Evolutionary conservation across 1,140 invertebrate genomes (phyloP).

Genomic region (Drosophila pallidifrons): DNA sequence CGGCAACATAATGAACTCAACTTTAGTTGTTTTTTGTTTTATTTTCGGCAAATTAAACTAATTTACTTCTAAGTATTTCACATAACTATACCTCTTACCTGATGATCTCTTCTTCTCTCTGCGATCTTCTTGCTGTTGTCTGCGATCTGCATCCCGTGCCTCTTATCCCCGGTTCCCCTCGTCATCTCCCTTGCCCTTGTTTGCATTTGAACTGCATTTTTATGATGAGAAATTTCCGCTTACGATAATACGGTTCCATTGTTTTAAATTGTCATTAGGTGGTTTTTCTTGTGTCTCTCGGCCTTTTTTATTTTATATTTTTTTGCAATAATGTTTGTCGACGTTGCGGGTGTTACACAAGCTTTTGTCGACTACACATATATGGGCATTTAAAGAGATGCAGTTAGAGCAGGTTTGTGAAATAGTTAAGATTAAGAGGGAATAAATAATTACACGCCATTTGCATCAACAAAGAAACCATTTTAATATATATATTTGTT

Average conservation of each 20-base stretch:
- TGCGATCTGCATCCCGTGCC: constrained; percentile 11
- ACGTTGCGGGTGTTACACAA: constrained; percentile 60
- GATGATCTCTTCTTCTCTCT: constrained; percentile 24
- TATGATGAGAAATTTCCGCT: constrained; percentile 76
- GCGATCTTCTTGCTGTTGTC: constrained; percentile 5
- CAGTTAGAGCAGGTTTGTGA: constrained; percentile 10
- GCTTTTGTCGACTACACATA: constrained; percentile 4
- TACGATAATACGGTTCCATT: constrained; percentile 66
- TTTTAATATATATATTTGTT: constrained; percentile 73
- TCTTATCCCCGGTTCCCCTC: background rate
- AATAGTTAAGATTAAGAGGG: constrained; percentile 13
- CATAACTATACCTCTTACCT: constrained; percentile 11
- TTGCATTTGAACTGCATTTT: constrained; percentile 57
- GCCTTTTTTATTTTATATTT: constrained; percentile 13
- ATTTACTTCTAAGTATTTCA: constrained; percentile 54
- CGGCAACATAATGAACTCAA: constrained; percentile 54
- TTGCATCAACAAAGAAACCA: constrained; percentile 77
- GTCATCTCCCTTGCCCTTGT: background rate
- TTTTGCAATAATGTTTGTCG: constrained; percentile 47
- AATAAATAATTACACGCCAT: constrained; percentile 60
- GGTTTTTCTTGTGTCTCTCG: constrained; percentile 45
- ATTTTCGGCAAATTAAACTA: constrained; percentile 31
- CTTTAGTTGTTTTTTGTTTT: constrained; percentile 2
- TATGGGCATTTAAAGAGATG: constrained; percentile 34
- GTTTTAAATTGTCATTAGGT: constrained; percentile 69